Conservation (phyloP, 1,140 invertebrate species). For the Leptoteleia sp. region DNA sequence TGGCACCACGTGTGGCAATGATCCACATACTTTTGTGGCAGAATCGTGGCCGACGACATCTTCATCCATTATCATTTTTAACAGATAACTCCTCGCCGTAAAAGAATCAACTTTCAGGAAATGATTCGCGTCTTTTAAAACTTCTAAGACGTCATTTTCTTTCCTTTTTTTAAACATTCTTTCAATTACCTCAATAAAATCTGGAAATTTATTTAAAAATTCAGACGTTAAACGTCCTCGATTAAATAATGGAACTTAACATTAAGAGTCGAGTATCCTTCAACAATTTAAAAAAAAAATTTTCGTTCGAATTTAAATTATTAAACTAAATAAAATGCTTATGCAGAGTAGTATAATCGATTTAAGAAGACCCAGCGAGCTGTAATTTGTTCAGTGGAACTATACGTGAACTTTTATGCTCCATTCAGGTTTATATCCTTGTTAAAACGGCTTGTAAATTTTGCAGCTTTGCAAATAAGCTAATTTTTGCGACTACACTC, state of each 20-base stretch:
- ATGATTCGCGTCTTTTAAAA: not conserved
- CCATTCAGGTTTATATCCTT: not conserved
- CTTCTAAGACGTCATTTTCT: no score
- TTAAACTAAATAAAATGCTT: no score
- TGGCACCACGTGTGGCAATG: constrained; percentile 71
- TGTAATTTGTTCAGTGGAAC: constrained; percentile 11
- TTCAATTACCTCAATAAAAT: no score
- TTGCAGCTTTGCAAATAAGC: constrained; percentile 5
- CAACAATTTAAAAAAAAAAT: no score
- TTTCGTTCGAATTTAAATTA: no score
- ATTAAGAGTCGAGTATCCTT: no score
- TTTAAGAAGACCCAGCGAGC: constrained; percentile 10
- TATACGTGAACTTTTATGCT: constrained; percentile 14
- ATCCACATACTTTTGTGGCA: constrained; percentile 72
- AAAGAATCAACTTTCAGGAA: constrained; percentile 7
- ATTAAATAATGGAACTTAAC: no score
- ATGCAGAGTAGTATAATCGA: not conserved
- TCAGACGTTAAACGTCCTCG: no score
- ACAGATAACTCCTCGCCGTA: no score
- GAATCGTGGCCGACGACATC: constrained; percentile 29
- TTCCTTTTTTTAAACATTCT: no score
- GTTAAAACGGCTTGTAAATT: constrained; percentile 6
- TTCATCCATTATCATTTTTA: constrained; percentile 37
- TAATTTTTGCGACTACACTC: not conserved
- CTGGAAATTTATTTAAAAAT: no score